Base-by-base conservation (phyloP, 2,113 vertebrate genomes). In the Lepus americanus region DNA sequence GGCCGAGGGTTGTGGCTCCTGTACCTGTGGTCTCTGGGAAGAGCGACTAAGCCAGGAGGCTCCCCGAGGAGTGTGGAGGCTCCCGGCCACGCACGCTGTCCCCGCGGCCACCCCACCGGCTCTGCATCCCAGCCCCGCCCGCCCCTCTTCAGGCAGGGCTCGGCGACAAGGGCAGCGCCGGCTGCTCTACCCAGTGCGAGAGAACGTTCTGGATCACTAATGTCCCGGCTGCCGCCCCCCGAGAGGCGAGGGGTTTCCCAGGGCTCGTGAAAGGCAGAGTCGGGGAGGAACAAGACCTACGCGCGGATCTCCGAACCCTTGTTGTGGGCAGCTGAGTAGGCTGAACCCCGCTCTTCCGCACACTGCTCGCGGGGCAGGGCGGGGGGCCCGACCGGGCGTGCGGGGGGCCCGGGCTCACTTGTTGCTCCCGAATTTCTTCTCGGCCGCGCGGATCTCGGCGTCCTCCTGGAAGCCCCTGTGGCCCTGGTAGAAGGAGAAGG, bases 401-500 rank as follows among this genome's bases (percentile, higher is more conserved):
- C 1, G 12, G 12, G 87, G 39, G 7, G 4, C 6, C 0, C 3
- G 6, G 20, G 22, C 98, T 97, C 81, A 99, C 98, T 97, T 99
- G 98, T 99, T 99, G 29, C 98, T 99, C 14, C 99, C 99, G 0
- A 99, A 99, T 92, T 98, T 98, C 94, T 99, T 99, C 97, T 99
- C 99, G 0, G 99, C 99, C 0, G 98, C 98, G 22, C 98, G 98
- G 17, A 99, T 98, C 1, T 99, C 99, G 0, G 95, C 70, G 81
- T 99, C 99, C 84, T 99, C 99, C 97, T 99, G 99, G 87, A 99
- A 99, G 0, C 99, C 99, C 59, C 99, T 98, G 96, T 98, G 99
- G 33, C 97, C 98, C 96, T 99, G 99, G 97, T 99, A 99, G 96
- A 98, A 98, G 9, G 98, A 98, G 74, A 99, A 96, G 1, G 98